phyloP scores from a whole-genome alignment of 2,113 vertebrate genomes.

The Amblyornis subalaris region DNA sequence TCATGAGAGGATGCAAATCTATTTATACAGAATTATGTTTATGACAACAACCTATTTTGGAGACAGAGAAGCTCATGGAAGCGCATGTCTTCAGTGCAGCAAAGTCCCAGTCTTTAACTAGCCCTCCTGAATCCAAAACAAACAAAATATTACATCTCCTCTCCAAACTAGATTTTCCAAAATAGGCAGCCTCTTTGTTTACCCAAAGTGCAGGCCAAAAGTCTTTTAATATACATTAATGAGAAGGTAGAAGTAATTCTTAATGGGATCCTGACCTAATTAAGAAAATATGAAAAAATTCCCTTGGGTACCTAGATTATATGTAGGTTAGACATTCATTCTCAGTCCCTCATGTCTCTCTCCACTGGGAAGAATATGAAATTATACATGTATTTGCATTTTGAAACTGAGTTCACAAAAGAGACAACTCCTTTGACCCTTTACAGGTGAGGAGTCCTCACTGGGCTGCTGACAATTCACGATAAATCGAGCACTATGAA shows the following conservation, averaged over 20 bases:
- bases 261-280: background rate
- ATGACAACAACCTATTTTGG: background rate
- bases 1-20: background rate
- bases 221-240: background rate
- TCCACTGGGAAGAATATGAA: background rate
- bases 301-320: background rate
- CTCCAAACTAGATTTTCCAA: background rate
- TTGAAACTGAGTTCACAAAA: background rate
- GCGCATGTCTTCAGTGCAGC: background rate
- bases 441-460: background rate
- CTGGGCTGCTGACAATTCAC: background rate
- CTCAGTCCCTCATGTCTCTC: background rate
- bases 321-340: background rate
- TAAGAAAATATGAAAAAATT: background rate
- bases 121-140: background rate
- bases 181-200: background rate
- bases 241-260: background rate
- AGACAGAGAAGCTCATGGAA: background rate
- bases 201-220: background rate
- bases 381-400: background rate
- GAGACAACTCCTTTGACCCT: background rate
- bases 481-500: background rate
- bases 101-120: background rate
- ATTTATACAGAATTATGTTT: background rate
- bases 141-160: background rate